Evolutionary conservation across 92 coral and sea anemone genomes (phyloP).

Genomic region (Parazoanthus swiftii): DNA sequence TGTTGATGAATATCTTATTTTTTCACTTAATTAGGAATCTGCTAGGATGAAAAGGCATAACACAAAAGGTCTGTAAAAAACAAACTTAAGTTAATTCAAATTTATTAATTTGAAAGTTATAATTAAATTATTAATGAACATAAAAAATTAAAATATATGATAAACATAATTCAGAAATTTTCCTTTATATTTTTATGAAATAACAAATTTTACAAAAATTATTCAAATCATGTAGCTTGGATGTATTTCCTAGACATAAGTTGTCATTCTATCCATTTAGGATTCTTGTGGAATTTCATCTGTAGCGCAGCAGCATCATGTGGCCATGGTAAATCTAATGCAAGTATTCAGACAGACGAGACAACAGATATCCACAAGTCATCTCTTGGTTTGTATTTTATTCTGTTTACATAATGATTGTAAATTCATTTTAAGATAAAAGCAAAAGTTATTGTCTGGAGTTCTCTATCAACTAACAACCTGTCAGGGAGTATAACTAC

Average conservation of each 20-base stretch:
- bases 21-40: slow-evolving; percentile 1
- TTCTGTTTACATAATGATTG: background rate
- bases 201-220: too few relatives aligned
- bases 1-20: background rate
- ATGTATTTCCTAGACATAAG: background rate
- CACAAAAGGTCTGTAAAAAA: slow-evolving; percentile 17
- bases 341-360: slow-evolving; percentile 56
- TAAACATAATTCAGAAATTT: too few relatives aligned
- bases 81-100: too few relatives aligned
- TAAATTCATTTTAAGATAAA: too few relatives aligned
- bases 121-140: too few relatives aligned
- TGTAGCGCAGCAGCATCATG: slow-evolving; percentile 24
- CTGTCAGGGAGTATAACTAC: too few relatives aligned
- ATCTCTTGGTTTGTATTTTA: slow-evolving; percentile 52
- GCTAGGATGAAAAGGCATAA: background rate
- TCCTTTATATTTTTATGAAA: too few relatives aligned
- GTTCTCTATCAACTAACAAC: too few relatives aligned
- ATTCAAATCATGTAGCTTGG: background rate
- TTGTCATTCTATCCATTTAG: background rate
- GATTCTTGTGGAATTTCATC: slow-evolving; percentile 61
- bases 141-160: too few relatives aligned
- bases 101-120: background rate
- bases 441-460: too few relatives aligned
- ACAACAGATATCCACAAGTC: slow-evolving; percentile 29
- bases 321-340: slow-evolving; percentile 45